Evolutionary conservation across 2,888 invertebrate species (phyloP).

Genomic region (Lordiphosa andalusiaca): DNA sequence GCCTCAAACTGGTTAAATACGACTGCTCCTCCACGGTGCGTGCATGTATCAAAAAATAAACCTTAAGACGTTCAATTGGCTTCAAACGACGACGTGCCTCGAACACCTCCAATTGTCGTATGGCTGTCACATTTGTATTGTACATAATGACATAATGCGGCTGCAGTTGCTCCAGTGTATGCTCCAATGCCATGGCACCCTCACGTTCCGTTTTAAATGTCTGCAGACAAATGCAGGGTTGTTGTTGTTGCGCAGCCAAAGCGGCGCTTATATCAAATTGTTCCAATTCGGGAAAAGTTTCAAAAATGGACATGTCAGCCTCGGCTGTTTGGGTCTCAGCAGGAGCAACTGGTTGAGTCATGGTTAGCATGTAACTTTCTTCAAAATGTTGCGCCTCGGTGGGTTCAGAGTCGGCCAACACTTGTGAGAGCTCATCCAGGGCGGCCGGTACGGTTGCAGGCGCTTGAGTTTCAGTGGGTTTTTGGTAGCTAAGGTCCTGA

Average conservation of each 20-base stretch:
- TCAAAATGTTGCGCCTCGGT: constrained; percentile 81
- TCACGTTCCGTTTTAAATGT: constrained; percentile 87
- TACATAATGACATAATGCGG: constrained; percentile 95
- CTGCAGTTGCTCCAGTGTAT: constrained; percentile 84
- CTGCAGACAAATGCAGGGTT: constrained; percentile 88
- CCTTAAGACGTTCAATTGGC: constrained; percentile 83
- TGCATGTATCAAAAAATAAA: constrained; percentile 94
- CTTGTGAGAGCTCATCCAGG: constrained; percentile 70
- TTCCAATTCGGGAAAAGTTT: constrained; percentile 86
- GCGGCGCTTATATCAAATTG: constrained; percentile 85
- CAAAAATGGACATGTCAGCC: constrained; percentile 81
- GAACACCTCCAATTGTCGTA: constrained; percentile 94
- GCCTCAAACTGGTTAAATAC: constrained; percentile 92
- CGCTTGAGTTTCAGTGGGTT: not conserved
- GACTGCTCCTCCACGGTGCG: constrained; percentile 98
- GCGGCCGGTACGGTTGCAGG: not conserved
- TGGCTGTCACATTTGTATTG: constrained; percentile 91
- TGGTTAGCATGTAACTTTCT: constrained; percentile 86
- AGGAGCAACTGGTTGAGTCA: constrained; percentile 82
- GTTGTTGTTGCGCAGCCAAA: constrained; percentile 80
- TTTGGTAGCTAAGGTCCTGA: constrained; percentile 21
- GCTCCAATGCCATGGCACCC: constrained; percentile 86
- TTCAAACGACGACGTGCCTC: constrained; percentile 83
- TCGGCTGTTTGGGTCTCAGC: constrained; percentile 20
- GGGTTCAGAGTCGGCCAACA: constrained; percentile 66